phyloP scores from a whole-genome alignment of 2,113 vertebrate genomes.

The Octodon degus region DNA sequence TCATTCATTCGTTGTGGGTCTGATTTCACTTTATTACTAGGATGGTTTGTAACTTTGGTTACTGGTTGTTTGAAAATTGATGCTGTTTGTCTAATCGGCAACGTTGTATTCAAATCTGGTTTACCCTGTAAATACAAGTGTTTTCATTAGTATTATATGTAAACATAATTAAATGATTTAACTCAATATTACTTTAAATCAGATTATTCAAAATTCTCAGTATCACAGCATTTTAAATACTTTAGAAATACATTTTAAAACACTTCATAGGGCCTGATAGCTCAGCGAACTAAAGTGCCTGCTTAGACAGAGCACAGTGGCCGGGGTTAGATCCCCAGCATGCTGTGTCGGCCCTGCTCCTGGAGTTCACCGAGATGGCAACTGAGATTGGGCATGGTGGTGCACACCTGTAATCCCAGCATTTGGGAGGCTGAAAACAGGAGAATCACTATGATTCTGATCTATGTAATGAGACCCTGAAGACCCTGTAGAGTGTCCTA shows the following conservation, averaged over 20 bases:
- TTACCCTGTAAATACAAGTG: constrained; percentile 86
- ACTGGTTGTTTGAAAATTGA: constrained; percentile 96
- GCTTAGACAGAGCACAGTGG: too few species aligned
- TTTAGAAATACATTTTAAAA: not conserved
- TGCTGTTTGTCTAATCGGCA: constrained; percentile 94
- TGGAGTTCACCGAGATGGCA: rapidly evolving
- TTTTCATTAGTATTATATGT: constrained; percentile 62
- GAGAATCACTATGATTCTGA: too few species aligned
- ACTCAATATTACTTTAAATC: constrained; percentile 28
- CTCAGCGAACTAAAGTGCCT: too few species aligned
- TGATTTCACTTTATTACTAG: constrained; percentile 92
- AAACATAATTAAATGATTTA: constrained; percentile 3
- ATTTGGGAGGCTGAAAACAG: too few species aligned
- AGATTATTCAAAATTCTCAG: constrained; percentile 20
- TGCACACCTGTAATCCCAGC: too few species aligned
- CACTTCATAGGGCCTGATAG: not conserved
- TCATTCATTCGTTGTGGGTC: constrained; percentile 91
- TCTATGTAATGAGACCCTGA: too few species aligned
- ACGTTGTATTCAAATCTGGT: constrained; percentile 92
- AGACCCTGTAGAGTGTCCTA: too few species aligned
- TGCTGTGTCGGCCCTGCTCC: too few species aligned
- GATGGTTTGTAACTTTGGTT: constrained; percentile 94
- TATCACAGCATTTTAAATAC: constrained; percentile 26
- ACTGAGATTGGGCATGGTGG: too few species aligned
- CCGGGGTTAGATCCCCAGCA: too few species aligned